phyloP scores from a whole-genome alignment of 2,797 vertebrate species.

The Nannoperca australis region DNA sequence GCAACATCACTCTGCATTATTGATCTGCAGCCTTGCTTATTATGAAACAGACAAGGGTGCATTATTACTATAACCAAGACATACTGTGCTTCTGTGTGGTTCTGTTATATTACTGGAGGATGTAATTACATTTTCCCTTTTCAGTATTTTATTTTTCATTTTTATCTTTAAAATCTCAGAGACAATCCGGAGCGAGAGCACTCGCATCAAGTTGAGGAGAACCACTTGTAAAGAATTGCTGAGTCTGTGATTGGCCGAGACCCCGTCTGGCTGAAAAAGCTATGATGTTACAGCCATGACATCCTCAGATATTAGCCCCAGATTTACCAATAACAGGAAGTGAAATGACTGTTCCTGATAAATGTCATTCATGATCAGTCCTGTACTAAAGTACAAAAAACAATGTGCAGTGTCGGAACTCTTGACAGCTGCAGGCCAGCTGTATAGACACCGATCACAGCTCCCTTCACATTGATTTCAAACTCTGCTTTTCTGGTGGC shows the following conservation, averaged over 20 bases:
- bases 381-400: not conserved
- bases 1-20: constrained; percentile 62
- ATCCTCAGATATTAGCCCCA: not conserved
- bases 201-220: not conserved
- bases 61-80: constrained; percentile 54
- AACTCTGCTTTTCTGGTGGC: constrained; percentile 28
- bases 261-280: not conserved
- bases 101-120: constrained; percentile 17
- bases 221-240: not conserved
- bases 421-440: constrained; percentile 9
- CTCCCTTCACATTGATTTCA: constrained; percentile 34
- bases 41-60: constrained; percentile 48
- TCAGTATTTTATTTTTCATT: constrained; percentile 7
- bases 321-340: not conserved
- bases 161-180: constrained; percentile 9
- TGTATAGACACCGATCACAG: constrained; percentile 8
- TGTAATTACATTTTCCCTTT: constrained; percentile 33
- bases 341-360: not conserved
- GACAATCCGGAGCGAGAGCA: not conserved
- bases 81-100: constrained; percentile 21
- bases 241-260: not conserved
- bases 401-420: not conserved
- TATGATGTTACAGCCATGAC: not conserved
- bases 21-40: constrained; percentile 54
- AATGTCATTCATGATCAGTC: constrained; percentile 1